Base-by-base conservation (phyloP, 2,888 invertebrate genomes). In the Muscina levida region DNA sequence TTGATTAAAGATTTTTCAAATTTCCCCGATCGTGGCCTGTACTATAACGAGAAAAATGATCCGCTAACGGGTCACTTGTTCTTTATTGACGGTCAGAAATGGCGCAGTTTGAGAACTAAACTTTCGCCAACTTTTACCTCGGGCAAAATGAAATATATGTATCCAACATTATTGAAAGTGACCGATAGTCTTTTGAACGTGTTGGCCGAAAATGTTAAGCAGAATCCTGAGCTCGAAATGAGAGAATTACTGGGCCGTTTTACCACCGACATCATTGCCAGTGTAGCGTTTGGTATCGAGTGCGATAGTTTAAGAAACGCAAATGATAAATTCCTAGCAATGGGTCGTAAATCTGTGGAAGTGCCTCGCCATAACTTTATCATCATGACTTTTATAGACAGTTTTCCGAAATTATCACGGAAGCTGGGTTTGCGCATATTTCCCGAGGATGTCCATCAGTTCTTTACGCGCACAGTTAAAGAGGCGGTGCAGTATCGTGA, bases 71-170 rank as follows among this genome's bases (percentile, higher is more conserved):
- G 85, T 0, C 88, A 91, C 79, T 77, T 91, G 5, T 87, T 90
- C 72, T 66, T 83, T 10, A 42, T 89, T 26, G 86, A 87, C 8
- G 91, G 90, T 4, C 31, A 44, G 4, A 74, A 78, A 8, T 92
- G 92, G 92, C 90, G 88, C 79, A 84, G 84, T 4, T 82, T 91
- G 44, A 85, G 92, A 48, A 78, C 85, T 1, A 90, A 91, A 66
- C 67, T 91, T 31, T 88, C 90, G 1, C 91, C 91, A 0, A 89
- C 91, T 0, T 92, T 91, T 80, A 91, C 91, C 0, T 88, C 90
- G 0, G 91, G 90, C 15, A 91, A 91, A 85, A 90, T 92, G 86
- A 91, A 90, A 79, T 85, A 82, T 51, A 91, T 91, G 90, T 91
- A 90, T 77, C 86, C 88, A 6, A 87, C 87, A 0, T 84, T 91